phyloP scores from a whole-genome alignment of 2,888 invertebrate species.

The Dicyrtoma fusca region DNA sequence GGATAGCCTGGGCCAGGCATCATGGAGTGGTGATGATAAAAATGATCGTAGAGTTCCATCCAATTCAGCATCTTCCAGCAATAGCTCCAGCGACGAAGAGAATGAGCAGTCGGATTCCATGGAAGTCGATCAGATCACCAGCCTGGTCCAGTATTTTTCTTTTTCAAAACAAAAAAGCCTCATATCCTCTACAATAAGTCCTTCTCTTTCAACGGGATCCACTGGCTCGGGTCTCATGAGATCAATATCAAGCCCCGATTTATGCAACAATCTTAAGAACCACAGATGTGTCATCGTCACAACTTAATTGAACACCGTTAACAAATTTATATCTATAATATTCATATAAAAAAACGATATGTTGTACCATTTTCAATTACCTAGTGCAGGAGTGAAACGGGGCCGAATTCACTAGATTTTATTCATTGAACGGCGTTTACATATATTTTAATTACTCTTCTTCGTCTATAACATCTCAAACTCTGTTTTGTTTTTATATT shows the following conservation, averaged over 20 bases:
- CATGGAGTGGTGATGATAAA: conserved; percentile 28
- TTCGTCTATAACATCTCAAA: too few relatives aligned
- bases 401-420: too few relatives aligned
- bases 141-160: conserved; percentile 66
- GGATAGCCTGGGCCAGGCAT: conserved; percentile 45
- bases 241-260: conserved; percentile 50
- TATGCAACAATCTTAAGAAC: conserved; percentile 33
- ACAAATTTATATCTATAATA: too few relatives aligned
- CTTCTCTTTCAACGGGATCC: conserved; percentile 10
- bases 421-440: too few relatives aligned
- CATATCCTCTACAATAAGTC: conserved; percentile 14
- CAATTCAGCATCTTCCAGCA: conserved; percentile 40
- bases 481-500: too few relatives aligned
- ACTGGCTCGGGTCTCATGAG: conserved; percentile 36
- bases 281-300: conserved; percentile 26
- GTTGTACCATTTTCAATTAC: too few relatives aligned
- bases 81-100: conserved; percentile 50
- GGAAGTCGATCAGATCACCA: conserved; percentile 67
- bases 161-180: conserved; percentile 58
- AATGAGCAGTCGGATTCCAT: conserved; percentile 57
- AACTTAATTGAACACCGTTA: conserved; percentile 1
- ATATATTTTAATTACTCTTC: too few relatives aligned
- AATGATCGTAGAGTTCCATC: conserved; percentile 54
- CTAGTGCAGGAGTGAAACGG: too few relatives aligned
- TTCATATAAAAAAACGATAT: too few relatives aligned